Percentiles rank a stretch among this genome's conserved stretches.
Evolutionary conservation across 2,113 vertebrate species (phyloP).

Genomic region (Lathamus discolor): DNA sequence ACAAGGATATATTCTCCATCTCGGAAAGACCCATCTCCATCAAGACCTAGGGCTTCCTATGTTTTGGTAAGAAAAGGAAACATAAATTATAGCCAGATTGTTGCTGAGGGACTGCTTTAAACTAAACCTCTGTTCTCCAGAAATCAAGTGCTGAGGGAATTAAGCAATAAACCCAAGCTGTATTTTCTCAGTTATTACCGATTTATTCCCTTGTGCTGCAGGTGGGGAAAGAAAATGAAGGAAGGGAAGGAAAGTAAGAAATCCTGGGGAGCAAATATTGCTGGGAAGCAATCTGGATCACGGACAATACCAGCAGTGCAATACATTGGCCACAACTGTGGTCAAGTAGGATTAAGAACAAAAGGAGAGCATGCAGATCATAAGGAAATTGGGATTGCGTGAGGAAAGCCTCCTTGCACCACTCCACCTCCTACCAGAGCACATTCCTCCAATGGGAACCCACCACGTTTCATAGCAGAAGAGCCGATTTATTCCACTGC

Average conservation of each 20-base stretch:
- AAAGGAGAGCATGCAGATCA: neutral
- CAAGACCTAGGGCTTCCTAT: neutral
- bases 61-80: neutral
- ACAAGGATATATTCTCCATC: neutral
- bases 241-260: neutral
- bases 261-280: neutral
- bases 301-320: neutral
- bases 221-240: neutral
- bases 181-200: constrained; percentile 42
- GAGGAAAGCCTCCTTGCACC: neutral
- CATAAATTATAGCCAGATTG: constrained; percentile 5
- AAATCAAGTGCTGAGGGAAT: constrained; percentile 38
- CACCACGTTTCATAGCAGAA: neutral
- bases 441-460: neutral
- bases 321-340: neutral
- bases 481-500: neutral
- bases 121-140: constrained; percentile 43
- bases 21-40: neutral
- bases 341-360: neutral
- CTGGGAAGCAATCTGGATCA: neutral
- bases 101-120: constrained; percentile 43
- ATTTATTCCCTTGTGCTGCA: constrained; percentile 10
- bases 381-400: neutral
- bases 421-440: neutral
- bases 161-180: constrained; percentile 43